These are phyloP conservation scores for Marisa cornuarietis DNA, from an alignment of 1,140 invertebrate species.

Conservation along the genomic window DNA sequence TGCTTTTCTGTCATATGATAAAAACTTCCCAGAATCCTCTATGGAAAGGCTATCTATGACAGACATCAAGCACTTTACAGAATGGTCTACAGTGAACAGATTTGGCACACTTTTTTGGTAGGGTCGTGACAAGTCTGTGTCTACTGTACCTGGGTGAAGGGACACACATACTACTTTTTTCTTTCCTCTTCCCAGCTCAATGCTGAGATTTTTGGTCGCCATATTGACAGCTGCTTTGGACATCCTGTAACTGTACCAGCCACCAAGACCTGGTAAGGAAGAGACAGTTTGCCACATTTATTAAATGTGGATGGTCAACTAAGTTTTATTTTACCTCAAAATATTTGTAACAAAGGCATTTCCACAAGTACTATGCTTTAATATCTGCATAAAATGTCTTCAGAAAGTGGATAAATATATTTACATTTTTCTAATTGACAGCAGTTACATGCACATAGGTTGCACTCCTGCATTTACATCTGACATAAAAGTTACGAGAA, in stretches of 20 bases:
- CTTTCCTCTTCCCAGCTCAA: conserved; percentile 58
- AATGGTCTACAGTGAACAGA: conserved; percentile 55
- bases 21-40: conserved; percentile 57
- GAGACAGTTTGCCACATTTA: neutral
- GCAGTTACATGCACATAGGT: neutral
- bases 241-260: conserved; percentile 63
- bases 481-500: neutral
- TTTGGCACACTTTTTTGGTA: conserved; percentile 61
- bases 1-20: conserved; percentile 45
- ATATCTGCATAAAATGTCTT: too few relatives aligned
- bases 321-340: neutral
- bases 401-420: too few relatives aligned
- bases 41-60: conserved; percentile 55
- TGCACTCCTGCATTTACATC: neutral
- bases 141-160: conserved; percentile 60
- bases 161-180: conserved; percentile 57
- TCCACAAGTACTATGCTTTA: neutral
- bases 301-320: neutral
- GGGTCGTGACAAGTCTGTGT: conserved; percentile 60
- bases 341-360: neutral
- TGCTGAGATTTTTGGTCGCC: conserved; percentile 59
- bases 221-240: conserved; percentile 64
- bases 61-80: conserved; percentile 50
- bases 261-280: conserved; percentile 48
- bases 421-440: too few relatives aligned